phyloP scores from a whole-genome alignment of 2,888 invertebrate genomes.

The Tanypteryx hageni region DNA sequence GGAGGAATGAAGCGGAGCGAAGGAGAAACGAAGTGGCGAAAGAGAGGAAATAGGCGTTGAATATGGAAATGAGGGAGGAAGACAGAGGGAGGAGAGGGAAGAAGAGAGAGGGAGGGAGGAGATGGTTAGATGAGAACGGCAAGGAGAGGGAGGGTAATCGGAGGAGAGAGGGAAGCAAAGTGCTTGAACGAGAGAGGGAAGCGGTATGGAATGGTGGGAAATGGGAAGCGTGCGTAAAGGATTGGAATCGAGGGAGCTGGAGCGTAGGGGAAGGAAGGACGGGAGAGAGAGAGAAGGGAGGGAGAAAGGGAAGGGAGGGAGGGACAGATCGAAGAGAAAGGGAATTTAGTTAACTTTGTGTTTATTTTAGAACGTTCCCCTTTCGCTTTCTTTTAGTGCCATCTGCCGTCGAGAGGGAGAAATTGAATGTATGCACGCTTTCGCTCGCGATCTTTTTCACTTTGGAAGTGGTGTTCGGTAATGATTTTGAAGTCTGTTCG shows the following conservation, averaged over 20 bases:
- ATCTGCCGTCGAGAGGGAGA: neutral
- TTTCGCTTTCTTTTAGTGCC: neutral
- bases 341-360: slow-evolving; percentile 24
- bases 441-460: neutral
- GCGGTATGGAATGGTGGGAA: neutral
- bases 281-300: neutral
- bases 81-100: neutral
- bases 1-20: neutral
- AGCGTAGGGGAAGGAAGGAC: neutral
- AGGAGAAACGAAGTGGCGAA: neutral
- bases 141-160: too few species aligned
- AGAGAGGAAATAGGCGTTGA: neutral
- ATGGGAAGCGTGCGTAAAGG: slow-evolving; percentile 11
- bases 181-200: too few species aligned
- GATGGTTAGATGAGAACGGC: neutral
- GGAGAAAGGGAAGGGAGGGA: neutral
- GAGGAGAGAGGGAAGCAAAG: too few species aligned
- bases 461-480: neutral
- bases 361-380: slow-evolving; percentile 7
- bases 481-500: too few species aligned
- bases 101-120: neutral
- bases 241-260: slow-evolving; percentile 7
- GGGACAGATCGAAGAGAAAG: neutral
- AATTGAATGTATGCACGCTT: neutral
- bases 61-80: neutral